phyloP scores from a whole-genome alignment of 2,797 vertebrate species.

The Arnoldichthys spilopterus region DNA sequence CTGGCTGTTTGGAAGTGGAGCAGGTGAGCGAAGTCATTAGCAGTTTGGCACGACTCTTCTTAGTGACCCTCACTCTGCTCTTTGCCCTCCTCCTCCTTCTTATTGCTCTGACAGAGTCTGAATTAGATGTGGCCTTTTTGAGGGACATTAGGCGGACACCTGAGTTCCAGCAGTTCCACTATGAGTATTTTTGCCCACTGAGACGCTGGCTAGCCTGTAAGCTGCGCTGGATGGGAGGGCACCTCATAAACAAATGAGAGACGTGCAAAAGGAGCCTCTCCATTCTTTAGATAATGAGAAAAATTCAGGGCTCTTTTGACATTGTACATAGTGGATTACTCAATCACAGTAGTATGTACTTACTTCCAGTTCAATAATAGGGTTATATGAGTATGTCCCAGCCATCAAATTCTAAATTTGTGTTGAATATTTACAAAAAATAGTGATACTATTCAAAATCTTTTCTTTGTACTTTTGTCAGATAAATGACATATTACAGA shows the following conservation, averaged over 20 bases:
- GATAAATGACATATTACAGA: no score
- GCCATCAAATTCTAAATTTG: no score
- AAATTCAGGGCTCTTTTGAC: background rate
- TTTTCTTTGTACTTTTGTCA: no score
- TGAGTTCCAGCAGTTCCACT: slow-evolving; percentile 98
- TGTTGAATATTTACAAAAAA: no score
- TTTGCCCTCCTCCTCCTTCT: slow-evolving; percentile 94
- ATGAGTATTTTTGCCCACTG: slow-evolving; percentile 98
- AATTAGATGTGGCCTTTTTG: slow-evolving; percentile 96
- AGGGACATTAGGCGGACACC: slow-evolving; percentile 97
- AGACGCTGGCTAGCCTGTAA: slow-evolving; percentile 97
- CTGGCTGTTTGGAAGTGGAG: slow-evolving; percentile 82
- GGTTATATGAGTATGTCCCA: no score
- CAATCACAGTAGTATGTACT: slow-evolving; percentile 34
- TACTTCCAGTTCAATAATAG: slow-evolving; percentile 28
- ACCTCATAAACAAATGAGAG: slow-evolving; percentile 86
- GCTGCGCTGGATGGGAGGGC: slow-evolving; percentile 87
- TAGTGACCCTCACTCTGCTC: slow-evolving; percentile 91
- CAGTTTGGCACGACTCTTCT: slow-evolving; percentile 91
- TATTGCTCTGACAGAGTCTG: slow-evolving; percentile 95
- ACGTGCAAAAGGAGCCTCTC: background rate
- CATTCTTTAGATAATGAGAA: background rate
- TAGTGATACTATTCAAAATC: no score
- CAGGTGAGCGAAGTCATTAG: slow-evolving; percentile 94
- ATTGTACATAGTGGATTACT: slow-evolving; percentile 26